Conservation (phyloP, 2,113 vertebrate genomes). For the Podarcis raffonei region DNA sequence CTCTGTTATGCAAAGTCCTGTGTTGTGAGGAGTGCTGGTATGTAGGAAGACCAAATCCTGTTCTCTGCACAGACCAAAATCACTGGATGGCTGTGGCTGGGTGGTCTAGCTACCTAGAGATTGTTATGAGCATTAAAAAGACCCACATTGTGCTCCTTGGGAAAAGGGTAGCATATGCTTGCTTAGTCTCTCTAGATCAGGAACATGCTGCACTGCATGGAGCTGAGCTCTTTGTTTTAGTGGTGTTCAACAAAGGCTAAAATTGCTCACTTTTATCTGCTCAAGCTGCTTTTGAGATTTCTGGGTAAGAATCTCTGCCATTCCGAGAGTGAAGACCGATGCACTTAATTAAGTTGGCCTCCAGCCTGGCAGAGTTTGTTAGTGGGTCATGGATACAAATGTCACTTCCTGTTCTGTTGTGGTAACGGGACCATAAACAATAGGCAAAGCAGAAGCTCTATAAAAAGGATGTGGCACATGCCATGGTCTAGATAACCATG, state of each 20-base stretch:
- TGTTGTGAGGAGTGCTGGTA: not conserved
- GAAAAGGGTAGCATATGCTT: not conserved
- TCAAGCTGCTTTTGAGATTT: not conserved
- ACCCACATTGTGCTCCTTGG: not conserved
- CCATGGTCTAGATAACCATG: slow-evolving; percentile 50
- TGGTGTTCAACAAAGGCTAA: not conserved
- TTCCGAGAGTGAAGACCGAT: slow-evolving; percentile 18
- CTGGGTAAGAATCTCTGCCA: fast-evolving
- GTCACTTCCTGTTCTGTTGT: slow-evolving; percentile 56
- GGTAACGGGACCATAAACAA: slow-evolving; percentile 58
- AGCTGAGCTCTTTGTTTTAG: not conserved
- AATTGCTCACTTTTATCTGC: fast-evolving
- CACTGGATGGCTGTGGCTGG: not conserved
- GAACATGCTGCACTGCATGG: not conserved
- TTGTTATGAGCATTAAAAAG: not conserved
- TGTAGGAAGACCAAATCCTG: not conserved
- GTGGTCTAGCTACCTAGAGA: not conserved
- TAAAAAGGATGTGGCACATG: slow-evolving; percentile 28
- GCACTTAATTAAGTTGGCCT: slow-evolving; percentile 29
- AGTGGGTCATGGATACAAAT: slow-evolving; percentile 37
- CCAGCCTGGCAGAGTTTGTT: slow-evolving; percentile 49
- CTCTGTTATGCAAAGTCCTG: not conserved
- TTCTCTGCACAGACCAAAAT: not conserved
- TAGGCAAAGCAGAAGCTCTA: slow-evolving; percentile 26
- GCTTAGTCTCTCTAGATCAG: not conserved